Evolutionary conservation across 2,113 vertebrate species (phyloP).

Genomic region (Rhynchopsitta pachyrhyncha): DNA sequence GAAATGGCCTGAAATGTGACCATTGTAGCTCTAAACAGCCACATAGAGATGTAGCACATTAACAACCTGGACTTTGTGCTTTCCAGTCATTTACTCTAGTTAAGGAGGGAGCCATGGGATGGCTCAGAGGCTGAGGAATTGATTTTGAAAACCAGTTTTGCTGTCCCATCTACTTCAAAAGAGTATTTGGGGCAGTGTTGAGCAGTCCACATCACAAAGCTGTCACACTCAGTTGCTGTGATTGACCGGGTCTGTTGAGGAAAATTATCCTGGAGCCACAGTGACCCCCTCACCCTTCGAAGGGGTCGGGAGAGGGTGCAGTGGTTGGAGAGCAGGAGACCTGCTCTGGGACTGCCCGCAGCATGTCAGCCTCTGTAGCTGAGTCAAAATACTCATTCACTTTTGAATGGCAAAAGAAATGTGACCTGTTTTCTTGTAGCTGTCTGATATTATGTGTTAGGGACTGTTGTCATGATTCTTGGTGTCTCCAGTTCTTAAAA

Average conservation of each 20-base stretch:
- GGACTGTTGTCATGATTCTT: not conserved
- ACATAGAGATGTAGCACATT: not conserved
- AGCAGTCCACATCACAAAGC: slow-evolving; percentile 15
- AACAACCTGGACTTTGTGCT: not conserved
- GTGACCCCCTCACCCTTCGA: not conserved
- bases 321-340: not conserved
- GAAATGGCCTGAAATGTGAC: not conserved
- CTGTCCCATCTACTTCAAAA: slow-evolving; percentile 50
- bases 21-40: not conserved
- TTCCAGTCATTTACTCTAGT: not conserved
- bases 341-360: not conserved
- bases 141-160: slow-evolving; percentile 43
- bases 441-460: not conserved
- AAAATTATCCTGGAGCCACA: not conserved
- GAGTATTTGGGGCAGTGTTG: not conserved
- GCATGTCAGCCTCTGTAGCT: not conserved
- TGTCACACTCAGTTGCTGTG: slow-evolving; percentile 48
- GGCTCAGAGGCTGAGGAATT: not conserved
- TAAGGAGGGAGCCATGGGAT: not conserved
- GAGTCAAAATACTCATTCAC: not conserved
- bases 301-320: not conserved
- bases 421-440: not conserved
- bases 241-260: slow-evolving; percentile 25
- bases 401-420: not conserved
- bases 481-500: not conserved